phyloP scores from a whole-genome alignment of 2,113 vertebrate species.

The Chroicocephalus ridibundus region DNA sequence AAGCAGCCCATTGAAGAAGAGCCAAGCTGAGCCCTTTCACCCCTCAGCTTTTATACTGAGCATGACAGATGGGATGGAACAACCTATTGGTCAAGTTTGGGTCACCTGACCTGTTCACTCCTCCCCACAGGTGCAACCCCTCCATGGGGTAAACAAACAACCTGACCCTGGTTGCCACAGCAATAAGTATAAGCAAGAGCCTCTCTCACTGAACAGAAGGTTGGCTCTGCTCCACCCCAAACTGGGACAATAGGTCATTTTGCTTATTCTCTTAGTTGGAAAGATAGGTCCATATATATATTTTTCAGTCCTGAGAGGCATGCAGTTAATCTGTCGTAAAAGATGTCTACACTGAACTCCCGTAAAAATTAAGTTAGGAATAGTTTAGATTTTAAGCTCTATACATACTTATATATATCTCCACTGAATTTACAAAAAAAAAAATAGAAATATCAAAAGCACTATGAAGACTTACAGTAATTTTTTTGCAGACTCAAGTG shows the following conservation, averaged over 20 bases:
- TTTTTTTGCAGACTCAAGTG: background rate
- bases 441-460: background rate
- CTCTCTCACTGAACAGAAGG: no score
- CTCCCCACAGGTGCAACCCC: no score
- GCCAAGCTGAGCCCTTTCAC: no score
- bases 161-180: no score
- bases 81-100: no score
- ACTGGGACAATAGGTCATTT: background rate
- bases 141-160: no score
- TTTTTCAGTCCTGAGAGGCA: background rate
- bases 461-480: accelerated
- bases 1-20: no score
- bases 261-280: background rate
- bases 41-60: no score
- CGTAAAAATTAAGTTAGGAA: background rate
- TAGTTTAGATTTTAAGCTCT: background rate
- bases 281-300: background rate
- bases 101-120: no score
- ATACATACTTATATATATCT: background rate
- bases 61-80: no score
- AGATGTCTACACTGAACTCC: background rate
- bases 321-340: background rate
- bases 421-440: background rate
- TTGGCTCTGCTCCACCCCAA: no score
- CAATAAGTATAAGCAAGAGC: no score